Conservation (phyloP, 2,113 vertebrate species). For the Lepus europaeus region DNA sequence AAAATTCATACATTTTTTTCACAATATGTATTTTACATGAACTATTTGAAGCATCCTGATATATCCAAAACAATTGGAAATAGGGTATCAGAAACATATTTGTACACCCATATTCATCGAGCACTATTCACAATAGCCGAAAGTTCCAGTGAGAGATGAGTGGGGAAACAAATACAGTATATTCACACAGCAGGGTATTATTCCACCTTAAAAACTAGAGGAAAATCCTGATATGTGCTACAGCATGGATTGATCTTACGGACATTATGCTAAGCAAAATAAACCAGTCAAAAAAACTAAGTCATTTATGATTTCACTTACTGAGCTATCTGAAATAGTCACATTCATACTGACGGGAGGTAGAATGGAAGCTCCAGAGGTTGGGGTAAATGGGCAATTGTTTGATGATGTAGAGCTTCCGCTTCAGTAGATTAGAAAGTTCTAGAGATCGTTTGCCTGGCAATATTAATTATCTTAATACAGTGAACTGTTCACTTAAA, state of each 20-base stretch:
- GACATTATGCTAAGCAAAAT: neutral
- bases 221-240: neutral
- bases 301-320: neutral
- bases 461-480: neutral
- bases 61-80: neutral
- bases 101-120: neutral
- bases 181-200: neutral
- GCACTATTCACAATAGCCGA: neutral
- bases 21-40: too few relatives aligned
- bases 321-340: neutral
- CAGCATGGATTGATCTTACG: neutral
- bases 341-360: neutral
- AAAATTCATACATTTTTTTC: too few relatives aligned
- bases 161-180: neutral
- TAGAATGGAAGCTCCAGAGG: neutral
- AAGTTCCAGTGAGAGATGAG: neutral
- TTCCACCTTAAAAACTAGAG: neutral
- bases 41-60: too few relatives aligned
- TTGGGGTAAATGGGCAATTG: neutral
- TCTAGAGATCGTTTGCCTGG: neutral
- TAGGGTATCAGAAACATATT: neutral
- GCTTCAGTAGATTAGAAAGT: neutral
- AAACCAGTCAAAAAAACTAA: neutral
- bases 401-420: neutral
- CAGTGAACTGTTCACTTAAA: neutral